Conservation (phyloP, 2,797 vertebrate genomes). For the Acipenser ruthenus region DNA sequence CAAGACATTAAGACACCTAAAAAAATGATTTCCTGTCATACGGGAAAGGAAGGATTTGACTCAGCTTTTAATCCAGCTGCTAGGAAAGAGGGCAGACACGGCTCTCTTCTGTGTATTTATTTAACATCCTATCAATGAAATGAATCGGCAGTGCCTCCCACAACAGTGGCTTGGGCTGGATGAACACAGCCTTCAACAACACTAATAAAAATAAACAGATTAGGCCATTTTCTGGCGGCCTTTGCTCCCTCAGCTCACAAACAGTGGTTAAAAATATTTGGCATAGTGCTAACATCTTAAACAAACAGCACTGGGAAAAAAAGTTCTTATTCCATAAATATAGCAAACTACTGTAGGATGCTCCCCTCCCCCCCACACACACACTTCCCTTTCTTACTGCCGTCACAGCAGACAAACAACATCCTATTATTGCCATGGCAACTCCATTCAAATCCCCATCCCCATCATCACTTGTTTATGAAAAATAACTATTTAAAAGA, state of each 20-base stretch:
- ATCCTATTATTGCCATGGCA: conserved; percentile 58
- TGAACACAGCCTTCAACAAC: not conserved
- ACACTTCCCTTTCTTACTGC: conserved; percentile 20
- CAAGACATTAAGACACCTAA: conserved; percentile 9
- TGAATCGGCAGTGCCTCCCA: conserved; percentile 39
- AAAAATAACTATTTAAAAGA: conserved; percentile 19
- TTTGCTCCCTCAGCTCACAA: conserved; percentile 21
- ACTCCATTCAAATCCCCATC: conserved; percentile 46
- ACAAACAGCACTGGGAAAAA: conserved; percentile 38
- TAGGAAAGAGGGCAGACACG: conserved; percentile 21
- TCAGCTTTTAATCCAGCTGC: conserved; percentile 18
- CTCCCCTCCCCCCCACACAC: conserved; percentile 12
- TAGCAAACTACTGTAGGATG: conserved; percentile 14
- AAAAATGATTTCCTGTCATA: conserved; percentile 34
- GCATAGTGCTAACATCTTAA: conserved; percentile 28
- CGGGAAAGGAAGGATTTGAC: conserved; percentile 28
- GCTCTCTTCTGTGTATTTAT: conserved; percentile 35
- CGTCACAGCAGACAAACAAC: conserved; percentile 53
- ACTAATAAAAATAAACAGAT: conserved; percentile 29
- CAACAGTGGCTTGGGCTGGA: conserved; percentile 6
- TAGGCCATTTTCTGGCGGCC: conserved; percentile 5
- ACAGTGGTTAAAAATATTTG: conserved; percentile 25
- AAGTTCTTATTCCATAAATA: conserved; percentile 15
- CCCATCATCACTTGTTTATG: conserved; percentile 43
- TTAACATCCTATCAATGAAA: conserved; percentile 45